A percentile compares a stretch with the other conserved stretches of the same genome.
These are phyloP conservation scores for Epinotia demarniana DNA, from an alignment of 2,888 invertebrate genomes.

Conservation along the genomic window DNA sequence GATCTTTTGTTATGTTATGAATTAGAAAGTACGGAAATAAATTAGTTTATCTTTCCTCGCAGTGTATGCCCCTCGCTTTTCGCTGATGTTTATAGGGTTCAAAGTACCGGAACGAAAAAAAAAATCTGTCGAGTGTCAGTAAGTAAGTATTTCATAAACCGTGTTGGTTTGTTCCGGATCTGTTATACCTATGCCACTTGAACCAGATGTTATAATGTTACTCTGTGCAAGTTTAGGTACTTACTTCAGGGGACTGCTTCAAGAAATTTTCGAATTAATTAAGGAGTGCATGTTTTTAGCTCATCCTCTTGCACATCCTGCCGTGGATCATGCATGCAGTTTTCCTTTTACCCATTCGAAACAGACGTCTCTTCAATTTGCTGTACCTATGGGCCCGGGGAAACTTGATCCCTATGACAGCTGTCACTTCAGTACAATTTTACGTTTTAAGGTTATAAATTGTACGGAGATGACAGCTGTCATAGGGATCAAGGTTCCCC, in stretches of 20 bases:
- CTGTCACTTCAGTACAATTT: too few species aligned
- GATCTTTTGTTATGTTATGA: too few species aligned
- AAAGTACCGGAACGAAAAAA: not conserved
- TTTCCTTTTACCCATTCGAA: not conserved
- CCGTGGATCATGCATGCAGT: not conserved
- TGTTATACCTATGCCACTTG: not conserved
- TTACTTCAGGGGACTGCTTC: not conserved
- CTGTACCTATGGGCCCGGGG: too few species aligned
- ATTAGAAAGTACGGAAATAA: too few species aligned
- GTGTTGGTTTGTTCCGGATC: not conserved
- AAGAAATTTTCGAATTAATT: not conserved
- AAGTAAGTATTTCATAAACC: too few species aligned
- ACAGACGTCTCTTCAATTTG: not conserved
- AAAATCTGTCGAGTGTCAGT: too few species aligned
- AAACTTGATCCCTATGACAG: too few species aligned
- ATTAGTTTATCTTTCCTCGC: not conserved
- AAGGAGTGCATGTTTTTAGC: not conserved
- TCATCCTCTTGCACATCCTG: too few species aligned
- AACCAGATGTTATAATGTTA: not conserved
- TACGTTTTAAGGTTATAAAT: too few species aligned
- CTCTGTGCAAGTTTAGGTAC: not conserved
- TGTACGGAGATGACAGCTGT: too few species aligned
- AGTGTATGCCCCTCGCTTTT: not conserved
- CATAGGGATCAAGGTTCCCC: too few species aligned
- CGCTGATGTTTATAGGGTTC: not conserved